Evolutionary conservation across 2,888 invertebrate genomes (phyloP).

Genomic region (Acleris laterana): DNA sequence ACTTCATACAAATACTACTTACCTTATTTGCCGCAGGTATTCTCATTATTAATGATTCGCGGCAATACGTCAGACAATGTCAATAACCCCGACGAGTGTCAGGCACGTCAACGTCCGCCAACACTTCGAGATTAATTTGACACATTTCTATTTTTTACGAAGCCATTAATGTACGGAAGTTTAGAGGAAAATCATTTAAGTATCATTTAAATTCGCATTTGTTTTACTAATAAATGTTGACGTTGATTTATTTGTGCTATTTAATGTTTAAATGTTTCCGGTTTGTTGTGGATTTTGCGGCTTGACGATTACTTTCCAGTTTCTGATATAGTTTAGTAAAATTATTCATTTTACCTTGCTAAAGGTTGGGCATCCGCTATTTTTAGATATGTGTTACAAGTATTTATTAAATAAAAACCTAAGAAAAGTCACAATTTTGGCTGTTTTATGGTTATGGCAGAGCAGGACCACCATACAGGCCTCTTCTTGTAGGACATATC

Average conservation of each 20-base stretch:
- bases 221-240: conserved; percentile 2
- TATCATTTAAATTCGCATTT: conserved; percentile 23
- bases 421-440: too few species aligned
- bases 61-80: conserved; percentile 40
- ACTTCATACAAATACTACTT: conserved; percentile 2
- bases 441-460: too few species aligned
- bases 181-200: conserved; percentile 6
- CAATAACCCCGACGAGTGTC: conserved; percentile 51
- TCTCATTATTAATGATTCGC: conserved; percentile 6
- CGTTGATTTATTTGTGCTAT: conserved; percentile 20
- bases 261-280: conserved; percentile 28
- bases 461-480: too few species aligned
- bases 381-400: too few species aligned
- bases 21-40: conserved; percentile 12
- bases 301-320: too few species aligned
- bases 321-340: too few species aligned
- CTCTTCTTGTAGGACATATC: too few species aligned
- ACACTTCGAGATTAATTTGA: conserved; percentile 52
- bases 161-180: conserved; percentile 25
- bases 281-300: background rate
- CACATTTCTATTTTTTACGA: conserved; percentile 37
- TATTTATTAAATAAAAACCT: too few species aligned
- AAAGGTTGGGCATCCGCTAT: too few species aligned
- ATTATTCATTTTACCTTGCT: too few species aligned
- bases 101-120: conserved; percentile 55